Percentiles rank a stretch among this genome's conserved stretches.
These are phyloP conservation scores for Caretta caretta DNA, from an alignment of 2,113 vertebrate species.

Conservation along the genomic window DNA sequence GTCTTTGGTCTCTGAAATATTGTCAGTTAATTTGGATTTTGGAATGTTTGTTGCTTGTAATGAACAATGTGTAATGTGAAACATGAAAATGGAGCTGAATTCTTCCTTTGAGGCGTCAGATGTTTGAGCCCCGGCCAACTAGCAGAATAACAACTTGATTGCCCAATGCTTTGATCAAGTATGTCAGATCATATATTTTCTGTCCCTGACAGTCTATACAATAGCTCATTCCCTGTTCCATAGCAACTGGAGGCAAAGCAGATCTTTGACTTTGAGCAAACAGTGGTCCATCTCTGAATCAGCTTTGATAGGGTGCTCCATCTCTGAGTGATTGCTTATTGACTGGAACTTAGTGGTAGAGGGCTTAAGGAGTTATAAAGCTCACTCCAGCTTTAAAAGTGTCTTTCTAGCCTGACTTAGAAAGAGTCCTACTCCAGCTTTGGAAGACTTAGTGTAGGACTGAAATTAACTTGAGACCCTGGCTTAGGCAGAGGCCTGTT, in stretches of 20 bases:
- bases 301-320: too few relatives aligned
- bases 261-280: too few relatives aligned
- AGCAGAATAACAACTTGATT: neutral
- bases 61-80: neutral
- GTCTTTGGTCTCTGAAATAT: neutral
- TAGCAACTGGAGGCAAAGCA: neutral
- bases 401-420: too few relatives aligned
- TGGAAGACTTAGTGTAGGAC: neutral
- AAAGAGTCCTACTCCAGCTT: neutral
- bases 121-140: neutral
- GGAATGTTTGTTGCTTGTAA: neutral
- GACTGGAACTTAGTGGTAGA: neutral
- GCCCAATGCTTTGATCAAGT: neutral
- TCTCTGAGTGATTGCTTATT: neutral
- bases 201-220: neutral
- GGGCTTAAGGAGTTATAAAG: neutral
- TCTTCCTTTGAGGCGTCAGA: neutral
- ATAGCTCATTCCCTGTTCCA: neutral
- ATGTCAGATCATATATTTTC: neutral
- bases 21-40: neutral
- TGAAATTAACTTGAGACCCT: neutral
- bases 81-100: neutral
- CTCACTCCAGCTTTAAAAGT: too few relatives aligned
- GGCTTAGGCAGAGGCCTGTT: accelerated
- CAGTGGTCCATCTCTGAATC: too few relatives aligned